These are phyloP conservation scores for Lordiphosa mommai DNA, from an alignment of 1,140 invertebrate species.

Conservation along the genomic window DNA sequence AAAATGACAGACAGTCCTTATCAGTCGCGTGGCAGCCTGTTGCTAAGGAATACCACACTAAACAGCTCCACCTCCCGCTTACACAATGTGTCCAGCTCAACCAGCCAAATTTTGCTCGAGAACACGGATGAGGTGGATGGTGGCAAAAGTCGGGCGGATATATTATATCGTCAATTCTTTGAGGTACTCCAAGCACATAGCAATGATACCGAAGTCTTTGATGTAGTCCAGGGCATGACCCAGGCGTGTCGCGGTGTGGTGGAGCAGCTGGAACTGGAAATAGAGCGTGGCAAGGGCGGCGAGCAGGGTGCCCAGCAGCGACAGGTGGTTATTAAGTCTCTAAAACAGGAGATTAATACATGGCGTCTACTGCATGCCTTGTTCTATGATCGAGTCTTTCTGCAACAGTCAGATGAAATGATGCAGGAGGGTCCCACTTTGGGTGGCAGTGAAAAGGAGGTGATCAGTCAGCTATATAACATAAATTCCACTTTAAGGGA, in stretches of 20 bases:
- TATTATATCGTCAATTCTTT: constrained; percentile 83
- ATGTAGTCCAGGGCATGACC: constrained; percentile 82
- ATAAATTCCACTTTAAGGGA: constrained; percentile 86
- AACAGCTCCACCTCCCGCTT: too few species aligned
- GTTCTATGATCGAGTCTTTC: constrained; percentile 87
- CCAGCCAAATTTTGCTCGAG: too few species aligned
- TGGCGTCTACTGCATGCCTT: constrained; percentile 91
- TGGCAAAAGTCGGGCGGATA: constrained; percentile 76
- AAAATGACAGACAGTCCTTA: too few species aligned
- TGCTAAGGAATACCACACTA: too few species aligned
- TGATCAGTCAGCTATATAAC: constrained; percentile 75
- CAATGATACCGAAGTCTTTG: constrained; percentile 81
- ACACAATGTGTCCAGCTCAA: too few species aligned
- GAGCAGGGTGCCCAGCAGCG: constrained; percentile 45
- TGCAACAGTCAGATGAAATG: constrained; percentile 80
- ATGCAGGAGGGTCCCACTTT: constrained; percentile 80
- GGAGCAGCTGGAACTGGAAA: constrained; percentile 72
- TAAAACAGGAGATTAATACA: constrained; percentile 91
- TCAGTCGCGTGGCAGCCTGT: too few species aligned
- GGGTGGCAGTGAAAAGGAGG: constrained; percentile 83
- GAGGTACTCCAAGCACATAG: constrained; percentile 82
- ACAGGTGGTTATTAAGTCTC: constrained; percentile 75
- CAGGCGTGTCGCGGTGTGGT: constrained; percentile 81
- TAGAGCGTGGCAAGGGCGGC: constrained; percentile 30
- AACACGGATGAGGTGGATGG: constrained; percentile 33